Base-by-base conservation (phyloP, 2,888 invertebrate genomes). In the Drepana falcataria region DNA sequence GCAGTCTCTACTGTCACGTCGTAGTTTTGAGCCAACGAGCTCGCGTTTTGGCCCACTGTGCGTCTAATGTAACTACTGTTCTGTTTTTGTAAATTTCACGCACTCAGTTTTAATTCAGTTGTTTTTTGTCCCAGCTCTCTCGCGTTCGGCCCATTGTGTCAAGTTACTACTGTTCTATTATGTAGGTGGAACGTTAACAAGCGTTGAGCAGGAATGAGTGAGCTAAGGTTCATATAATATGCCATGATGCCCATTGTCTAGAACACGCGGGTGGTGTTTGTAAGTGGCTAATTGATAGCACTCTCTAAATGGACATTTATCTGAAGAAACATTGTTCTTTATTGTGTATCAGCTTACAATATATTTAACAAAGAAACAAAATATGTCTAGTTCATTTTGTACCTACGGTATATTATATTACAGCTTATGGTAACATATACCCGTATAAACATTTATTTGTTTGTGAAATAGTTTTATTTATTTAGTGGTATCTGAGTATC, bases 41-140 rank as follows among this genome's bases (percentile, higher is more conserved):
- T 61, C 71, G 61, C 74, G 71, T 72, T 66, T 65, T 68, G 68
- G 64, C 60, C 67, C 75, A 78, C 79, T 85, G 79, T 83, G 73
- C 68, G 62, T 49, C 64, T 52, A 47, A 57, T 59, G 58, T 58
- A 64, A 75, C 79, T 76, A 75, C 71, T 75, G 76, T 73, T 71
- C 59, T 59, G 53, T 53, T 65, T 59, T 63, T 62, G 61, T 65
- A 59, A 59, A 44, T 44, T 44, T 44, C 44, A 44, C 9, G 44
- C 44, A 59, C 56, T 37, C 37, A 4, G 37, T 37, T 44, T 9
- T 44, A 4, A 44, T 44, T 44, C 9, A 9, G 6, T 6, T 3
- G 44, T 3, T 9, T 9, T 44, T 44, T 44, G 44, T 44, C 9
- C 44, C 44, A 9, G 44, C 44, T 9, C 9, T 44, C 44, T 37